Percentiles rank a stretch among this genome's conserved stretches.
These are phyloP conservation scores for Eupithecia exiguata DNA, from an alignment of 2,888 invertebrate genomes.

Conservation along the genomic window DNA sequence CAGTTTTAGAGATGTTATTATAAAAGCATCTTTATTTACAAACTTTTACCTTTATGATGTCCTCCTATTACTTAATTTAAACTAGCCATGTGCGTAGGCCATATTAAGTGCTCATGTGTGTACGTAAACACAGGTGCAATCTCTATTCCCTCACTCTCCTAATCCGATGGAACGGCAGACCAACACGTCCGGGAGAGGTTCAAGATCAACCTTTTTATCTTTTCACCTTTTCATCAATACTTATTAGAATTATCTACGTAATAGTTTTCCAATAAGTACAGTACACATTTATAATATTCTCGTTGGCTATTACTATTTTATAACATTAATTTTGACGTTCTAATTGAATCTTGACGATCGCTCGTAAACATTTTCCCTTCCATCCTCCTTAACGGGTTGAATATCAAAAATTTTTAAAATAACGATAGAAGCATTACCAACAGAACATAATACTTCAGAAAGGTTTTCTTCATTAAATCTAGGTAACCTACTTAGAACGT, in stretches of 20 bases:
- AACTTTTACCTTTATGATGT: too few relatives aligned
- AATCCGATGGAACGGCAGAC: background rate
- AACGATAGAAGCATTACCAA: slow-evolving; percentile 30
- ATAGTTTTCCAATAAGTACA: background rate
- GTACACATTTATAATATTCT: background rate
- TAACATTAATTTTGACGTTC: slow-evolving; percentile 25
- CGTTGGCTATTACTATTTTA: background rate
- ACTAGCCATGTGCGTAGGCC: background rate
- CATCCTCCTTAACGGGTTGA: slow-evolving; percentile 14
- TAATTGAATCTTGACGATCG: slow-evolving; percentile 45
- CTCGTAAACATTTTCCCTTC: slow-evolving; percentile 31
- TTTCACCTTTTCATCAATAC: background rate
- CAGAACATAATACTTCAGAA: slow-evolving; percentile 19
- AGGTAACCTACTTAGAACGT: background rate
- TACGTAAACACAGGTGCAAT: background rate
- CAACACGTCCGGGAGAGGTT: background rate
- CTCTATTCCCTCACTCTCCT: background rate
- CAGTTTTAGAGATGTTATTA: too few relatives aligned
- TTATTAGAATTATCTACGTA: background rate
- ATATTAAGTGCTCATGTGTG: background rate
- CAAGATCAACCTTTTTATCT: background rate
- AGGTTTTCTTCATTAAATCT: slow-evolving; percentile 7
- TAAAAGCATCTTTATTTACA: too few relatives aligned
- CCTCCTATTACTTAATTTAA: background rate
- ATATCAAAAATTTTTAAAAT: slow-evolving; percentile 14